These are phyloP conservation scores for Paramuricea clavata DNA, from an alignment of 92 coral and sea anemone species.

Conservation along the genomic window DNA sequence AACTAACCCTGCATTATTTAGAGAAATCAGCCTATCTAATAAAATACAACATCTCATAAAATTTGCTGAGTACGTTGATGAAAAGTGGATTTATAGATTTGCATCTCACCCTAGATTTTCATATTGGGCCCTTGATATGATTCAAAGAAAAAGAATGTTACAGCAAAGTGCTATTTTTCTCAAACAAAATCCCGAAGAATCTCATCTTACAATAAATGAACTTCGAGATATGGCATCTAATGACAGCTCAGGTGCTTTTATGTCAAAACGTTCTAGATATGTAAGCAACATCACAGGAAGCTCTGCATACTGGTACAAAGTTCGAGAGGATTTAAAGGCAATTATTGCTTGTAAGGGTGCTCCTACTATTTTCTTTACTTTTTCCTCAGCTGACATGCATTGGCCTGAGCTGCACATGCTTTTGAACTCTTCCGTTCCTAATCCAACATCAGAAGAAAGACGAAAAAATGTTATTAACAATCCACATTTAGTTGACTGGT, in stretches of 20 bases:
- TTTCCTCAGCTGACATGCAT: too few relatives aligned
- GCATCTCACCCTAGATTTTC: slow-evolving; percentile 58
- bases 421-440: slow-evolving; percentile 28
- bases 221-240: slow-evolving; percentile 42
- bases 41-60: slow-evolving; percentile 57
- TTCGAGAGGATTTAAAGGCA: too few relatives aligned
- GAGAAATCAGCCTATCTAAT: slow-evolving; percentile 52
- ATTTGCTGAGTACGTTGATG: slow-evolving; percentile 56
- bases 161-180: slow-evolving; percentile 47
- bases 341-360: slow-evolving; percentile 31
- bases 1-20: slow-evolving; percentile 38
- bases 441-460: slow-evolving; percentile 14
- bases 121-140: slow-evolving; percentile 59
- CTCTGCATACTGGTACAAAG: too few relatives aligned
- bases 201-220: slow-evolving; percentile 44
- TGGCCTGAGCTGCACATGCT: too few relatives aligned
- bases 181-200: too few relatives aligned
- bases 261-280: slow-evolving; percentile 61
- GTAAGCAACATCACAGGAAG: slow-evolving; percentile 14
- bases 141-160: slow-evolving; percentile 31
- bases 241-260: slow-evolving; percentile 41
- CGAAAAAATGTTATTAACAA: slow-evolving; percentile 39
- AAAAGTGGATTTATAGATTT: slow-evolving; percentile 49
- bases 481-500: too few relatives aligned
- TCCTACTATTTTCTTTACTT: slow-evolving; percentile 31